Percentiles rank a stretch among this genome's conserved stretches.
phyloP scores from a whole-genome alignment of 2,113 vertebrate species.

The Ceyx margarethae region DNA sequence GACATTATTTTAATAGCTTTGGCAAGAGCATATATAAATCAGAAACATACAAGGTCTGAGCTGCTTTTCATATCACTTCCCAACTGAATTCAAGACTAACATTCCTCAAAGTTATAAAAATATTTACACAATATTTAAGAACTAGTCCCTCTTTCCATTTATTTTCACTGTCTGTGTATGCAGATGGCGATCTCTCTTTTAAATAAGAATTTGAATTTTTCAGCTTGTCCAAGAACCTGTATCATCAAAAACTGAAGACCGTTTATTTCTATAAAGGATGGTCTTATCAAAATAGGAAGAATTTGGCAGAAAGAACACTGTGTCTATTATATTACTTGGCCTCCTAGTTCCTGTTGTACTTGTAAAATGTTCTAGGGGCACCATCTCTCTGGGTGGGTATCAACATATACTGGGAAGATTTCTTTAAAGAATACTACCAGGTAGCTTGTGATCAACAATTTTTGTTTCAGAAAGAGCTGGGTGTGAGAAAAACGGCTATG shows the following conservation, averaged over 20 bases:
- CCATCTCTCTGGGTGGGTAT: not conserved
- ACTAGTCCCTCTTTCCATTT: not conserved
- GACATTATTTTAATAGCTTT: constrained; percentile 14
- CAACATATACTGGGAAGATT: constrained; percentile 4
- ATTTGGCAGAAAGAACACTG: constrained; percentile 4
- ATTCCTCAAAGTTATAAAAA: not conserved
- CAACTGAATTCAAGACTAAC: not conserved
- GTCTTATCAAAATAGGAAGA: constrained; percentile 43
- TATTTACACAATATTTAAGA: not conserved
- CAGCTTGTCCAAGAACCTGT: not conserved
- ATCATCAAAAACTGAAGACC: constrained; percentile 18
- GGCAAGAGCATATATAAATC: not conserved
- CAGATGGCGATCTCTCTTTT: not conserved
- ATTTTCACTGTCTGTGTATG: not conserved
- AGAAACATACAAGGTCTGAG: not conserved
- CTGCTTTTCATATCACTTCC: not conserved
- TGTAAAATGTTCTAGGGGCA: constrained; percentile 1
- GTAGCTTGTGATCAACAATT: not conserved
- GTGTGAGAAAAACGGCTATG: not conserved
- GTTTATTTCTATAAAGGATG: not conserved
- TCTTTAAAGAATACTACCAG: not conserved
- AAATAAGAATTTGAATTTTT: not conserved
- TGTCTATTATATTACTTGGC: not conserved
- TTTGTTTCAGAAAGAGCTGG: not conserved
- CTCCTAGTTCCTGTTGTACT: not conserved